Percentiles rank a stretch among this genome's conserved stretches.
These are phyloP conservation scores for Rhyacichthys aspro DNA, from an alignment of 2,797 vertebrate species.

Conservation along the genomic window DNA sequence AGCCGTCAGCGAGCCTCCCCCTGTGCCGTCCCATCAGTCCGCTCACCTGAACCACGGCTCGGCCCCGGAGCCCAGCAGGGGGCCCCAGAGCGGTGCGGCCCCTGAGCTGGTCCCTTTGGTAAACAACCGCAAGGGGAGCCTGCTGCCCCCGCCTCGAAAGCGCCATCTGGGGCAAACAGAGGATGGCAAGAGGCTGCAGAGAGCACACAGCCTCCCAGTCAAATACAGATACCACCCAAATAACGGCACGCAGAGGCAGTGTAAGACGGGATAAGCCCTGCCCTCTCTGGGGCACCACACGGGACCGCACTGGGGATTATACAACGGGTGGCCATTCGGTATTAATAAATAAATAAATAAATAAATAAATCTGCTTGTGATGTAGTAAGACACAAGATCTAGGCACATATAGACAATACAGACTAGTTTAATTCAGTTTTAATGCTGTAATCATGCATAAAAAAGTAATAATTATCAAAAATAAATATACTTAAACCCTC, in stretches of 20 bases:
- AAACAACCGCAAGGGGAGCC: conserved; percentile 87
- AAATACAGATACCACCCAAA: conserved; percentile 82
- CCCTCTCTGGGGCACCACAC: neutral
- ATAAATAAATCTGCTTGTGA: too few relatives aligned
- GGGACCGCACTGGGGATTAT: too few relatives aligned
- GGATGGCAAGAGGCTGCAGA: conserved; percentile 78
- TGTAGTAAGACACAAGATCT: too few relatives aligned
- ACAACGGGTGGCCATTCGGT: too few relatives aligned
- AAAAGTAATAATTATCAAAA: too few relatives aligned
- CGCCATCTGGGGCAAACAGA: conserved; percentile 70
- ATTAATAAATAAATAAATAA: too few relatives aligned
- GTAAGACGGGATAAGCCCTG: conserved; percentile 65
- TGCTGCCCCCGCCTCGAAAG: conserved; percentile 77
- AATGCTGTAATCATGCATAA: too few relatives aligned
- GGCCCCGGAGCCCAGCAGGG: conserved; percentile 71
- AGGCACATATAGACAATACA: too few relatives aligned
- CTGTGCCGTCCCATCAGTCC: conserved; percentile 73
- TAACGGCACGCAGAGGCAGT: conserved; percentile 77
- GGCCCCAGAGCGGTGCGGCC: conserved; percentile 57
- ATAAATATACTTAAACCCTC: too few relatives aligned
- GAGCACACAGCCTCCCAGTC: conserved; percentile 85
- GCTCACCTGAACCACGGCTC: conserved; percentile 80
- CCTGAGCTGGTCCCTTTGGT: conserved; percentile 76
- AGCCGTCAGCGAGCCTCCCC: conserved; percentile 84
- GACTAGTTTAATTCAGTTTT: too few relatives aligned